phyloP scores from a whole-genome alignment of 2,888 invertebrate genomes.

The Folsomia candida region DNA sequence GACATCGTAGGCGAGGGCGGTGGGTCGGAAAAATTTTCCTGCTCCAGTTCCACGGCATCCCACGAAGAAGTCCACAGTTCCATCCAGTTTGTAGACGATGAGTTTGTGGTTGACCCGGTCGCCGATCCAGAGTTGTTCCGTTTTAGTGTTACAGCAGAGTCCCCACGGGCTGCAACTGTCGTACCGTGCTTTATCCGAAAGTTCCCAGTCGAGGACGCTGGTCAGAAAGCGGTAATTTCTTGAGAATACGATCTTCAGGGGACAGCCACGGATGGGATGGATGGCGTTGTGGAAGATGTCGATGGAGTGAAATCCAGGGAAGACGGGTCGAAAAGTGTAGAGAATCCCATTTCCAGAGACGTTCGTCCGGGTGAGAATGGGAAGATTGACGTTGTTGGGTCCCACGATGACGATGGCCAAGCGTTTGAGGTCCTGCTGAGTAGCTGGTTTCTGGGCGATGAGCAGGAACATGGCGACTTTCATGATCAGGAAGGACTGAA shows the following conservation, averaged over 20 bases:
- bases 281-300: too few species aligned
- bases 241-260: neutral
- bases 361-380: too few species aligned
- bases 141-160: slow-evolving; percentile 19
- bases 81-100: slow-evolving; percentile 27
- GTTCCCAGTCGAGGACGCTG: slow-evolving; percentile 4
- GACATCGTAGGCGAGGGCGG: too few species aligned
- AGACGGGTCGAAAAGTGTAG: too few species aligned
- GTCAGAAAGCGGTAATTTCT: neutral
- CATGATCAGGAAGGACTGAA: too few species aligned
- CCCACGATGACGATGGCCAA: too few species aligned
- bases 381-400: too few species aligned
- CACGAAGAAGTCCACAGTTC: slow-evolving; percentile 18
- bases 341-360: too few species aligned
- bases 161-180: slow-evolving; percentile 36
- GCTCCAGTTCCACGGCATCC: slow-evolving; percentile 23
- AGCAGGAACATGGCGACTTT: too few species aligned
- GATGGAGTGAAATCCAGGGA: slow-evolving; percentile 3
- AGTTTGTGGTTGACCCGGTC: slow-evolving; percentile 32
- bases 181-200: neutral
- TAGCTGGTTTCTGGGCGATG: too few species aligned
- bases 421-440: too few species aligned
- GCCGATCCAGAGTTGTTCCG: slow-evolving; percentile 29
- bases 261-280: neutral
- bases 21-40: slow-evolving; percentile 36